Evolutionary conservation across 2,113 vertebrate genomes (phyloP).

Genomic region (Xiphophorus couchianus): DNA sequence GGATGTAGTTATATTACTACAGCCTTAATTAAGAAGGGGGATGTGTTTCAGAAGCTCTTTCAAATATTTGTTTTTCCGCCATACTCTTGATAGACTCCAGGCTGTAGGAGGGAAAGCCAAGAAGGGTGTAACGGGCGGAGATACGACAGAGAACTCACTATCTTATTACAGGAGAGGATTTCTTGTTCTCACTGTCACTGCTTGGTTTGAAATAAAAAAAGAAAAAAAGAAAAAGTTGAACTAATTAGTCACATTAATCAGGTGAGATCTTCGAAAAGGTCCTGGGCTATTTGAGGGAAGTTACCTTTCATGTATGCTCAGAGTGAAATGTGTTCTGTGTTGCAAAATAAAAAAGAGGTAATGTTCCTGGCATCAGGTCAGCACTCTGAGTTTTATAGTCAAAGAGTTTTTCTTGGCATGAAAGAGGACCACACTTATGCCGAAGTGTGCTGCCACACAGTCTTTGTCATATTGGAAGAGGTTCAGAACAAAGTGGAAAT

Average conservation of each 20-base stretch:
- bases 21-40: constrained; percentile 83
- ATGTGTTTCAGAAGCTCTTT: constrained; percentile 80
- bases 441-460: constrained; percentile 76
- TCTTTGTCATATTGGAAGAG: constrained; percentile 78
- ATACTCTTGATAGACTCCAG: constrained; percentile 74
- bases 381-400: constrained; percentile 77
- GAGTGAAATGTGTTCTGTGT: constrained; percentile 62
- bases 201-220: constrained; percentile 9
- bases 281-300: constrained; percentile 47
- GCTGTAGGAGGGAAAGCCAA: constrained; percentile 59
- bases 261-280: constrained; percentile 22
- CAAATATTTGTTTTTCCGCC: constrained; percentile 82
- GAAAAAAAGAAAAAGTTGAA: constrained; percentile 27
- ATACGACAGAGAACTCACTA: constrained; percentile 48
- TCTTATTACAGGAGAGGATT: constrained; percentile 18
- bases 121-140: constrained; percentile 46
- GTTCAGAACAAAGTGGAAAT: constrained; percentile 82
- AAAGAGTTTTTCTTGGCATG: constrained; percentile 78
- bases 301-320: constrained; percentile 64
- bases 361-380: constrained; percentile 78
- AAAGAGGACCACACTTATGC: constrained; percentile 76
- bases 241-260: constrained; percentile 30
- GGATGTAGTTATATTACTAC: constrained; percentile 80
- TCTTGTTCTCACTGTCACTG: not conserved
- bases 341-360: constrained; percentile 76